Evolutionary conservation across 1,140 invertebrate genomes (phyloP).

Genomic region (Pentalonia nigronervosa): DNA sequence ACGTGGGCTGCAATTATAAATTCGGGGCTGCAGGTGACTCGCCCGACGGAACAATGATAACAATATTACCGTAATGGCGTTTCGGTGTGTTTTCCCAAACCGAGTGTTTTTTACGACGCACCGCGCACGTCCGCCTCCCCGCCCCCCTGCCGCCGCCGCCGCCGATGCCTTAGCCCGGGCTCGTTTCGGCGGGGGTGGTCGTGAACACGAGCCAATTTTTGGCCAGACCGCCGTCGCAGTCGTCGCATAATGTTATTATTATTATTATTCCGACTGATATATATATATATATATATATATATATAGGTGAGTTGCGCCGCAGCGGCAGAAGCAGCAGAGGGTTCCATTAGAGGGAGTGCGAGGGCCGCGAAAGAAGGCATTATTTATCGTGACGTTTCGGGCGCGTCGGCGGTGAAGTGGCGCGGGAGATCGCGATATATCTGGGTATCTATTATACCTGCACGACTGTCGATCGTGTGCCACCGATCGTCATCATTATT

Average conservation of each 20-base stretch:
- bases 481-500: not conserved
- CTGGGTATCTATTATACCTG: no score
- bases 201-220: constrained; percentile 52
- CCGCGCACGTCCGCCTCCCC: not conserved
- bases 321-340: not conserved
- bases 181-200: constrained; percentile 11
- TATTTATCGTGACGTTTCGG: not conserved
- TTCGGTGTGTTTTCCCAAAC: constrained; percentile 10
- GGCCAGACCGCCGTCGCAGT: not conserved
- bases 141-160: no score
- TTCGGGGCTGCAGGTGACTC: not conserved
- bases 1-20: not conserved
- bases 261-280: no score
- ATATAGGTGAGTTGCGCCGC: not conserved
- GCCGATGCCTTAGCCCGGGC: no score
- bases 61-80: constrained; percentile 28
- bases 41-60: constrained; percentile 6
- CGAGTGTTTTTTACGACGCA: not conserved
- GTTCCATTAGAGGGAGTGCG: constrained; percentile 8
- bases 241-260: not conserved
- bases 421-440: not conserved
- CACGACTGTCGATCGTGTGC: constrained; percentile 30
- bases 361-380: not conserved
- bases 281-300: no score
- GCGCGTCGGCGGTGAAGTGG: not conserved